Base-by-base conservation (phyloP, 1,140 invertebrate species). In the Bilobella aurantiaca region DNA sequence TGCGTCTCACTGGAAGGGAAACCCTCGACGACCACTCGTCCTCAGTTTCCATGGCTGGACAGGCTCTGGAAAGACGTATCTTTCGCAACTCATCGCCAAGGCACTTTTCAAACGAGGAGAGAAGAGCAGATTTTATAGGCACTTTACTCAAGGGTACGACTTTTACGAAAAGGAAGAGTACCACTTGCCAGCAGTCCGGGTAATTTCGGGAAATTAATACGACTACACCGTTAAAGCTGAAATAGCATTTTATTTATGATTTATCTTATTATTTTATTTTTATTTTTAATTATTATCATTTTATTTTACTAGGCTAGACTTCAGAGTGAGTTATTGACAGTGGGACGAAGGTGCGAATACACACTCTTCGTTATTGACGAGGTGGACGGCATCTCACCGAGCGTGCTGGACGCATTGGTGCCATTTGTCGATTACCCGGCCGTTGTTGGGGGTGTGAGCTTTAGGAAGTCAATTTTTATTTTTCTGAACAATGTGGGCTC, bases 1-100 rank as follows among this genome's bases (percentile, higher is more conserved):
- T 8, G 62, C 67, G 28, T 72, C 69, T n/a, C 77, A 79, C 63
- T 60, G 78, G n/a, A 73, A 77, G 59, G 56, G 59, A 0, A 71
- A 74, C 27, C 77, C 79, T 25, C 65, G 63, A 21, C 80, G 79
- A 70, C 74, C 79, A 1, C 68, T 80, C 3, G 80, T 80, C 8
- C 63, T 80, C 34, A 77, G 77, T 16, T 78, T 80, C 63, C 71
- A 73, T 32, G 71, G 71, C 3, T 70, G 69, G 69, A 62, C 68
- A 3, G 70, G 70, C 0, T 64, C 67, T 1, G 70, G 70, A 21
- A 72, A 72, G 57, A 72, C 70, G 1, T 72, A 59, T 30, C 28
- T 67, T 1, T 49, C 67, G 1, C 62, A 69, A 29, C 57, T 49
- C 3, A 59, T 72, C 12, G 63, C 63, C 18, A 49, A 37, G 28